A percentile compares a stretch with the other conserved stretches of the same genome.
Conservation (phyloP, 1,140 invertebrate genomes). For the Drosophila kurseongensis region DNA sequence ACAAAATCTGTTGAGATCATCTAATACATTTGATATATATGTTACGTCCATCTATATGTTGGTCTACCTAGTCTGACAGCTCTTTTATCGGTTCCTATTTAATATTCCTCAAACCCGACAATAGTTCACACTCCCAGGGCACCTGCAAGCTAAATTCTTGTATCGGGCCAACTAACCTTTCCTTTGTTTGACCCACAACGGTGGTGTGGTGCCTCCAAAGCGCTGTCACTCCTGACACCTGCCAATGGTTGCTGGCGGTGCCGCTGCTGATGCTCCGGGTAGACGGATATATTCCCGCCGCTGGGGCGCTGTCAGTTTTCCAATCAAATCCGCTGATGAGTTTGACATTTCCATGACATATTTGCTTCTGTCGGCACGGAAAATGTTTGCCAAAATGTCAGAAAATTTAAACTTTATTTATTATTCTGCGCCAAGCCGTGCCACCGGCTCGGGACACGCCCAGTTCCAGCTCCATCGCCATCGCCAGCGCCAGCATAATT, state of each 20-base stretch:
- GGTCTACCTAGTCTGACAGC: not conserved
- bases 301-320: constrained; percentile 69
- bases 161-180: constrained; percentile 17
- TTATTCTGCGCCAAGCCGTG: constrained; percentile 78
- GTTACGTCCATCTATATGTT: too few species aligned
- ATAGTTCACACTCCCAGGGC: not conserved
- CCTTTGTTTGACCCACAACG: constrained; percentile 20
- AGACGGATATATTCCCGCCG: constrained; percentile 10
- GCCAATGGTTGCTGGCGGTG: constrained; percentile 35
- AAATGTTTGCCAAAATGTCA: constrained; percentile 83
- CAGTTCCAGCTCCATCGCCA: constrained; percentile 11
- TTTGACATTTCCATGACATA: constrained; percentile 82
- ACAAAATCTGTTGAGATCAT: too few species aligned
- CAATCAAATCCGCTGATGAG: constrained; percentile 76
- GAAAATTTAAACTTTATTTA: constrained; percentile 80
- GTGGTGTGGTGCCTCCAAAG: constrained; percentile 13
- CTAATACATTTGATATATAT: too few species aligned
- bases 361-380: constrained; percentile 75
- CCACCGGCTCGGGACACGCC: constrained; percentile 50
- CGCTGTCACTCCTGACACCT: constrained; percentile 46
- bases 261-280: constrained; percentile 26
- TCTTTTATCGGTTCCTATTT: constrained; percentile 2
- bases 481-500: constrained; percentile 64
- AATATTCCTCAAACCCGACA: not conserved
- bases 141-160: not conserved